Base-by-base conservation (phyloP, 2,113 vertebrate species). In the Ranitomeya variabilis region DNA sequence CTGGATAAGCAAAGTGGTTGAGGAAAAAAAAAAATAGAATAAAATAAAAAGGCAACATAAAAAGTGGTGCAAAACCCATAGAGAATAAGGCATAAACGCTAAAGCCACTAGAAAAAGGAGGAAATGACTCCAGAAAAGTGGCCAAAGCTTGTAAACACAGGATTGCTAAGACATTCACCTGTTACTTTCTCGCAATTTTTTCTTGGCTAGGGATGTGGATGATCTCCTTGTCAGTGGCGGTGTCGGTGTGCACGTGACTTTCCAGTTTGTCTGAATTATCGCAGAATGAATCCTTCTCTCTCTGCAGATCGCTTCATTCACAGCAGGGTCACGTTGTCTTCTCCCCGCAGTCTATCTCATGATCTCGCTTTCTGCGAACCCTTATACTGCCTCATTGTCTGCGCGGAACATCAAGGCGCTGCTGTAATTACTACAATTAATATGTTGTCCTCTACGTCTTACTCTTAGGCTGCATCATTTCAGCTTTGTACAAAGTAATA, bases 341-440 rank as follows among this genome's bases (percentile, higher is more conserved):
- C 51, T 83, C 60, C 15, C 59, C 66, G 31, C 80, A 83, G 60
- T 55, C 59, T n/a, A 66, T 83, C 60, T 51, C 80, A 83, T 51
- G 31, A 51, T 51, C 80, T 51, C 21, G 45, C 31, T 66, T 37
- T 26, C 57, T 64, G 79, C 26, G 66, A 45, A 64, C 26, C 18
- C n/a, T 45, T 37, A 51, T 55, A 51, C 59, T 64, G 60, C 4
- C 51, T 37, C 80, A 21, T 51, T 83, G 59, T 83, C 80, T 83
- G 26, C 51, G 15, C 12, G 14, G 15, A 82, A 31, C 57, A 82
- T 64, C 51, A 57, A 16, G 23, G 80, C 59, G 51, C 26, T 51
- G 80, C n/a, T 55, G n/a, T 23, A 57, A 23, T 60, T 7, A 78
- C 51, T 78, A 54, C 60, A 60, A 60, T 80, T 80, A 80, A 80